Percentiles rank a stretch among this genome's conserved stretches.
phyloP scores from a whole-genome alignment of 2,797 vertebrate genomes.

The Nasua narica region DNA sequence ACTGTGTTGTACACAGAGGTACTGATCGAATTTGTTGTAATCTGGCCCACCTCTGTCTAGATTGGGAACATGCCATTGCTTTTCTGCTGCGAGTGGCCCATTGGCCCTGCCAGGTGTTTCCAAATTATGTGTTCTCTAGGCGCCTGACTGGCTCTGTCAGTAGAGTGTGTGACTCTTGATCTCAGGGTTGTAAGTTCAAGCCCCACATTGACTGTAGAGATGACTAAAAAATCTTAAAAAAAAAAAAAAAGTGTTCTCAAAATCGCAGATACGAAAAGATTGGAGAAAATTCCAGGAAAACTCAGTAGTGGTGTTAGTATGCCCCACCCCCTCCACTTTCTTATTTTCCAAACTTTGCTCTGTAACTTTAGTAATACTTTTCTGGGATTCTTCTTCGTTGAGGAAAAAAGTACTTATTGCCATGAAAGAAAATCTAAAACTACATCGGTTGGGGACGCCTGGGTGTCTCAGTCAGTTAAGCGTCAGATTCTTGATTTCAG shows the following conservation, averaged over 20 bases:
- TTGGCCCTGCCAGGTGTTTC: neutral
- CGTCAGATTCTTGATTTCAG: neutral
- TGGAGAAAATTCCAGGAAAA: neutral
- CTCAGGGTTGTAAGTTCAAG: neutral
- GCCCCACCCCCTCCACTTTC: neutral
- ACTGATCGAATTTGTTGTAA: neutral
- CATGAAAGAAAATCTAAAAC: neutral
- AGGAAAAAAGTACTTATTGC: neutral
- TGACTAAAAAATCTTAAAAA: neutral
- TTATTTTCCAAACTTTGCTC: neutral
- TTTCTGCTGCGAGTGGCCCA: neutral
- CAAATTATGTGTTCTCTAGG: neutral
- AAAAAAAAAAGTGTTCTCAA: neutral
- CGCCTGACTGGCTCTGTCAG: neutral
- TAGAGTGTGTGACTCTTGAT: neutral
- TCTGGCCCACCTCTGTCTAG: neutral
- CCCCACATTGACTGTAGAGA: neutral
- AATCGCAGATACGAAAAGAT: neutral
- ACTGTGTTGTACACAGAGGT: too few species aligned
- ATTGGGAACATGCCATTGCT: neutral
- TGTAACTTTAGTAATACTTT: neutral
- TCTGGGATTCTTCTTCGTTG: neutral
- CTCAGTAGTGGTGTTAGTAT: neutral
- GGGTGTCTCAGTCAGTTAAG: neutral
- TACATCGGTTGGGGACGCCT: neutral